These are phyloP conservation scores for Nematostella vectensis DNA, from an alignment of 92 coral and sea anemone genomes.

Conservation along the genomic window DNA sequence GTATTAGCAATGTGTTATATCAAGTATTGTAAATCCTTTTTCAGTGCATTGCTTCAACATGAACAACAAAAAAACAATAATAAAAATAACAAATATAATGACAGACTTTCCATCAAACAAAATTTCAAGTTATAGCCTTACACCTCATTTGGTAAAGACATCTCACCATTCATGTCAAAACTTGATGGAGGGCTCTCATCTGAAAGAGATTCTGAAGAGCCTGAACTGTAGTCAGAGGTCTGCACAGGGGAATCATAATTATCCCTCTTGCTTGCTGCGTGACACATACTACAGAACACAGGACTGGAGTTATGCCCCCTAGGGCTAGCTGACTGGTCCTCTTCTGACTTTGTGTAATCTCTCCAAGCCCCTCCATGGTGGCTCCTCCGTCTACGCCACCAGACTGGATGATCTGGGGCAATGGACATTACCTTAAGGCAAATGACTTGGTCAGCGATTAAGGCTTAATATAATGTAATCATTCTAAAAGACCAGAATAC, in stretches of 20 bases:
- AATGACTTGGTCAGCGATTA: too few species aligned
- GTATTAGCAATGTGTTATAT: too few species aligned
- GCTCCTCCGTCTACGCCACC: slow-evolving; percentile 72
- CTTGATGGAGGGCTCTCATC: slow-evolving; percentile 35
- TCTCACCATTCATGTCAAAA: slow-evolving; percentile 41
- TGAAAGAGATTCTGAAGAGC: slow-evolving; percentile 57
- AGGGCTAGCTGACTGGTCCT: slow-evolving; percentile 61
- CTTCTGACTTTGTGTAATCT: slow-evolving; percentile 39
- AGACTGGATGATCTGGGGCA: slow-evolving; percentile 91
- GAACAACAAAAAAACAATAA: too few species aligned
- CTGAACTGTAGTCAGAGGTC: slow-evolving; percentile 75
- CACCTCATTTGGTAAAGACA: too few species aligned
- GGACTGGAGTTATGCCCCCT: slow-evolving; percentile 96
- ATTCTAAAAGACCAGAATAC: too few species aligned
- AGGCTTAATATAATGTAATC: too few species aligned
- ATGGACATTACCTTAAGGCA: slow-evolving; percentile 97
- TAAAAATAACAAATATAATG: too few species aligned
- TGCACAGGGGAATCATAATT: slow-evolving; percentile 39
- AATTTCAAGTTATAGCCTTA: too few species aligned
- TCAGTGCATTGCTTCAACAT: too few species aligned
- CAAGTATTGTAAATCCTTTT: too few species aligned
- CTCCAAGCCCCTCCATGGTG: slow-evolving; percentile 99
- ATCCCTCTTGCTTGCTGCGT: slow-evolving; percentile 15
- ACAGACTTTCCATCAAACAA: too few species aligned
- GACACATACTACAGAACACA: slow-evolving; percentile 68